Base-by-base conservation (phyloP, 2,797 vertebrate genomes). In the Lateolabrax maculatus region DNA sequence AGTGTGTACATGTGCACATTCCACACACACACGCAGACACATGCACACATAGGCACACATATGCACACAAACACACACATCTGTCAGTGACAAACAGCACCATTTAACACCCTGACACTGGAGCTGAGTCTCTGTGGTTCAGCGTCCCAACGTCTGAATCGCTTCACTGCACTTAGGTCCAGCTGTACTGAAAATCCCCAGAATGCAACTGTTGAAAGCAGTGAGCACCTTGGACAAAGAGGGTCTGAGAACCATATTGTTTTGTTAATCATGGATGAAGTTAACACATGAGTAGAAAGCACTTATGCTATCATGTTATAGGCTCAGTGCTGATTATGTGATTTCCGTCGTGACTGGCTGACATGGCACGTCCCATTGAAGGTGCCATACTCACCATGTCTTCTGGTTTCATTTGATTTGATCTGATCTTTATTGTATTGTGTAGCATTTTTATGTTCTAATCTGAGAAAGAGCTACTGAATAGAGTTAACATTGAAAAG, bases 91-190 rank as follows among this genome's bases (percentile, higher is more conserved):
- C 83, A 85, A 76, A 88, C 83, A 73, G 68, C 80, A 82, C 56
- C 76, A 73, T 89, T 89, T 86, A 90, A 83, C 87, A 84, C 41
- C 27, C n/a, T 75, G 81, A 77, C 79, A 71, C 80, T 6, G 4
- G 43, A 57, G 64, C 43, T 11, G 31, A 65, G 75, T 63, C 65
- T 75, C 76, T 70, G 25, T 46, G 76, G 58, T 63, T 78, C 68
- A 73, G 53, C 11, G 64, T 75, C 67, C 75, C 29, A 48, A 44
- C 15, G 25, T 52, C 56, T 63, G 51, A 74, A 71, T 53, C 49
- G 23, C 78, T 72, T 75, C 44, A 39, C 70, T 80, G 77, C 67
- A 37, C 71, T 56, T 53, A 31, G 39, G 74, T 66, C 66, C 69
- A 79, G 72, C 64, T 36, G 61, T 49, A 55, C 46, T 44, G 19